Base-by-base conservation (phyloP, 2,888 invertebrate species). In the Hypolimnas misippus region DNA sequence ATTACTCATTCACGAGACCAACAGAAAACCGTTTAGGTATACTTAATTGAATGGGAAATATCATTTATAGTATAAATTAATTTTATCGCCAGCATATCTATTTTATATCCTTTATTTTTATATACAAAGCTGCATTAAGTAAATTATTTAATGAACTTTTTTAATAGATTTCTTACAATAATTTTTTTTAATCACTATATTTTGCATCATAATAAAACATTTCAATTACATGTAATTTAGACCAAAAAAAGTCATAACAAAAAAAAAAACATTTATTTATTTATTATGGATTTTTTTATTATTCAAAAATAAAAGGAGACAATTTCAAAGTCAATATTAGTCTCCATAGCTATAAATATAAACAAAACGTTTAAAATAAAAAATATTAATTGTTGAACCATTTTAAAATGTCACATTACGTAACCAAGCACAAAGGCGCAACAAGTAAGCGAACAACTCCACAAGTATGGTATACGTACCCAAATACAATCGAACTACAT, bases 391-490 rank as follows among this genome's bases (percentile, higher is more conserved):
- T 64, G 71, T 73, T 72, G 67, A 73, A 71, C 42, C 62, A 65
- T 61, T 74, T 77, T 75, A 68, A 75, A 81, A 82, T 76, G 76
- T 73, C 75, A 71, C 67, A 79, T 91, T 91, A 89, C 86, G 87
- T 89, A 90, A 90, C 74, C 70, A 55, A 65, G 71, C 71, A 75
- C 74, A 76, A 81, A 80, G 78, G 78, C 79, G 89, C 89, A 89
- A 89, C 89, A 89, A 89, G 89, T 89, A 84, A 82, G 75, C 56
- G 55, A 49, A 17, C 79, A 80, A 74, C 63, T 72, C 74, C 75
- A 85, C 82, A 85, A 82, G 81, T 82, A 74, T 63, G 49, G 49
- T 57, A 76, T 73, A 84, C 89, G 72, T 81, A 79, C 77, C 74
- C 65, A 70, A 65, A 60, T 66, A 61, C 65, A 70, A 63, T 66